Evolutionary conservation across 2,113 vertebrate species (phyloP).

Genomic region (Jacana jacana): DNA sequence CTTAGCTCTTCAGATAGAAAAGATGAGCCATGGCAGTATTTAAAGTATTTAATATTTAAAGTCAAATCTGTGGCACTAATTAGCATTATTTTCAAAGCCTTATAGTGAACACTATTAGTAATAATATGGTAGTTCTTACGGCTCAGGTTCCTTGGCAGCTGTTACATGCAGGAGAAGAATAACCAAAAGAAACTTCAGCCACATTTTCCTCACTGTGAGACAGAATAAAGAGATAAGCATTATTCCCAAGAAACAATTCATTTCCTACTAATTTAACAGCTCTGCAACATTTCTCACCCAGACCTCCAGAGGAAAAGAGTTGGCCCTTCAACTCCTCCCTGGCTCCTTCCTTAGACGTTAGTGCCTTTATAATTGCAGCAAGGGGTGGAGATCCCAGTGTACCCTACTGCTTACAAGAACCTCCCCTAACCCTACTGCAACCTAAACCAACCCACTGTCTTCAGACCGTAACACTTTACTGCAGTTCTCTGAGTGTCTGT

Average conservation of each 20-base stretch:
- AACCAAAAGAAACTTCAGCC: constrained; percentile 25
- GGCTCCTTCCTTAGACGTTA: neutral
- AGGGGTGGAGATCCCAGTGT: constrained; percentile 25
- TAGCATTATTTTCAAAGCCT: neutral
- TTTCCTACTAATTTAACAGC: neutral
- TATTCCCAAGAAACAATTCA: neutral
- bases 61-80: neutral
- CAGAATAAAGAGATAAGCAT: neutral
- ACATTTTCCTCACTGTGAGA: constrained; percentile 30
- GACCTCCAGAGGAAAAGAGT: neutral
- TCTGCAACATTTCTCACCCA: neutral
- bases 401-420: neutral
- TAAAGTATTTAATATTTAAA: neutral
- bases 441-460: neutral
- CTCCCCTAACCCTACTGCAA: constrained; percentile 7
- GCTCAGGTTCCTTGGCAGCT: constrained; percentile 36
- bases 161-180: constrained; percentile 1
- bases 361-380: constrained; percentile 48
- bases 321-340: neutral
- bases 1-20: neutral
- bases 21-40: neutral
- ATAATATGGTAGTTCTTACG: constrained; percentile 44
- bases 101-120: neutral
- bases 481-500: neutral
- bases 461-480: neutral